Conservation (phyloP, 1,140 invertebrate genomes). For the Cylas formicarius region DNA sequence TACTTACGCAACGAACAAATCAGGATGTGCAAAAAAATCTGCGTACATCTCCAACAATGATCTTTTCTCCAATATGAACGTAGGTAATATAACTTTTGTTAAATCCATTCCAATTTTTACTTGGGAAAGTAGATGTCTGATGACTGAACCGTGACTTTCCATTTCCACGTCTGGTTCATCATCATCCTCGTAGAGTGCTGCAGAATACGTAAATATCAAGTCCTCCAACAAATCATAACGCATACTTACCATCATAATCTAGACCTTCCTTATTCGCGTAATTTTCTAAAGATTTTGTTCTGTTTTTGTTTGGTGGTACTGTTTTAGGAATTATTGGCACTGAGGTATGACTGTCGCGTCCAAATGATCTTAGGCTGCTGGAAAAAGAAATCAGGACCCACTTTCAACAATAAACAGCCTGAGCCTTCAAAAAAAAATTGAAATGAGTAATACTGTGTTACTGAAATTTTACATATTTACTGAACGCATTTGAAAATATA, state of each 20-base stretch:
- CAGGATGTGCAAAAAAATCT: conserved; percentile 96
- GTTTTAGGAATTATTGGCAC: no score
- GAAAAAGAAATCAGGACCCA: no score
- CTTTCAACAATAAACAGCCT: no score
- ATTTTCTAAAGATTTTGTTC: conserved; percentile 11
- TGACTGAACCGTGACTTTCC: conserved; percentile 90
- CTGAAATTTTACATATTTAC: no score
- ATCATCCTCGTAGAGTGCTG: conserved; percentile 81
- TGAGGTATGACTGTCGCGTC: conserved; percentile 23
- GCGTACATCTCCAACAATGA: conserved; percentile 97
- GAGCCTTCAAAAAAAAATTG: no score
- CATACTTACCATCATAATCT: conserved; percentile 38
- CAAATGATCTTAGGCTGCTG: conserved; percentile 31
- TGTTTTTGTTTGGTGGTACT: conserved; percentile 16
- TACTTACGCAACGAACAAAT: conserved; percentile 83
- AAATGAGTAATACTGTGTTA: no score
- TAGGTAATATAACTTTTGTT: conserved; percentile 95
- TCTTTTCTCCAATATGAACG: conserved; percentile 90
- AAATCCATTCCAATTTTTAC: conserved; percentile 98
- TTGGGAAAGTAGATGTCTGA: conserved; percentile 90
- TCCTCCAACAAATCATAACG: not conserved
- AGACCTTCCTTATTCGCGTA: conserved; percentile 22
- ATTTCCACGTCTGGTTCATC: conserved; percentile 81
- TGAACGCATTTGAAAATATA: no score
- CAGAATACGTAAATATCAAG: conserved; percentile 21